A percentile compares a stretch with the other conserved stretches of the same genome.
These are phyloP conservation scores for Pangasius djambal DNA, from an alignment of 2,797 vertebrate species.

Conservation along the genomic window DNA sequence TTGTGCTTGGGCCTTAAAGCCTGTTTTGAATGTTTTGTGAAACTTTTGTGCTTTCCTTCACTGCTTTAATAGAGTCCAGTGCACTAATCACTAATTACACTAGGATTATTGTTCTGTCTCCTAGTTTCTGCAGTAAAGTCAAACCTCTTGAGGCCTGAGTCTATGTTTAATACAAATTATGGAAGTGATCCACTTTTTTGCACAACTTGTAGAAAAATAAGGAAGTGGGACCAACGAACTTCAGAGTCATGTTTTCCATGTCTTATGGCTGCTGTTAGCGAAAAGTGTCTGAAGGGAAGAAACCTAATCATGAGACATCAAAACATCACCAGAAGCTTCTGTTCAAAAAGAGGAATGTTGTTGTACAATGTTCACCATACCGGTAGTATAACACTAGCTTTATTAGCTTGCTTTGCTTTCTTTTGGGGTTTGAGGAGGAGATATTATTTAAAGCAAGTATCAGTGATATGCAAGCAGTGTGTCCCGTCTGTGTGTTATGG, in stretches of 20 bases:
- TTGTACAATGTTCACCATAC: neutral
- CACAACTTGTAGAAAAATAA: conserved; percentile 7
- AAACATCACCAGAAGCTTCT: neutral
- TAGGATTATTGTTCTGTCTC: neutral
- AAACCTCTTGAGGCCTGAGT: neutral
- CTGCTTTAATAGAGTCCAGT: neutral
- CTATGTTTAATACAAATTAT: neutral
- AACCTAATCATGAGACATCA: neutral
- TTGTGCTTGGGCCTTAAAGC: neutral
- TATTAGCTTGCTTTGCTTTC: neutral
- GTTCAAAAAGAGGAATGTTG: neutral
- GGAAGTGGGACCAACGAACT: conserved; percentile 32
- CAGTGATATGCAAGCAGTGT: neutral
- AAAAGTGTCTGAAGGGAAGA: conserved; percentile 11
- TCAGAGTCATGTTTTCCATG: conserved; percentile 37
- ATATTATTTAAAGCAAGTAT: neutral
- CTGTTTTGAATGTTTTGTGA: neutral
- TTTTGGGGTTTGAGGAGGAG: neutral
- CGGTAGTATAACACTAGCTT: neutral
- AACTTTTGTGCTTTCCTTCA: neutral
- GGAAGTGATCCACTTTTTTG: conserved; percentile 25
- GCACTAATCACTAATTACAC: neutral
- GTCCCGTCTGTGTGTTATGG: neutral
- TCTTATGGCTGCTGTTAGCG: conserved; percentile 29
- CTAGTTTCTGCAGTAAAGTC: neutral